Evolutionary conservation across 2,113 vertebrate species (phyloP).

Genomic region (Xiphophorus couchianus): DNA sequence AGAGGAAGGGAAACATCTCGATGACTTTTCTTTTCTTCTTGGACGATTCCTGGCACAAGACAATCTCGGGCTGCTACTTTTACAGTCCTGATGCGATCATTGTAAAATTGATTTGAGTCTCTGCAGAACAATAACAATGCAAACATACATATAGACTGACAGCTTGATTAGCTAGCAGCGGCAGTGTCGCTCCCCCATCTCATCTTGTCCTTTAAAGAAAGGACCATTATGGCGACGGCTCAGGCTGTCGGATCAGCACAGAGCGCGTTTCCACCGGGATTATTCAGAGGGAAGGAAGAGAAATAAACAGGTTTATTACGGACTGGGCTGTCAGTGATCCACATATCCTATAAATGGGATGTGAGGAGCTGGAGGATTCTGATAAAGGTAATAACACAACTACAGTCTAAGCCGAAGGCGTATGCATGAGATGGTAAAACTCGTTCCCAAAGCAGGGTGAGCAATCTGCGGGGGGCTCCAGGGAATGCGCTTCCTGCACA

Average conservation of each 20-base stretch:
- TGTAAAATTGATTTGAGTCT: constrained; percentile 54
- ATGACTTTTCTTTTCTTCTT: constrained; percentile 1
- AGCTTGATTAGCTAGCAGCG: constrained; percentile 49
- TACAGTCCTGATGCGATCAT: constrained; percentile 32
- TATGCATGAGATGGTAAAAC: constrained; percentile 20
- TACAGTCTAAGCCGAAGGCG: constrained; percentile 12
- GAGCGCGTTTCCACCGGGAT: constrained; percentile 23
- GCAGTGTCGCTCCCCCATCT: constrained; percentile 28
- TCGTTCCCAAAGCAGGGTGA: constrained; percentile 13
- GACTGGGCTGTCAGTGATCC: constrained; percentile 53
- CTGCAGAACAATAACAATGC: constrained; percentile 30
- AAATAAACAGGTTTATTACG: constrained; percentile 52
- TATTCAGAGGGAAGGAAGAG: constrained; percentile 31
- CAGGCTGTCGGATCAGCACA: neutral
- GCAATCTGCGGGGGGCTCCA: constrained; percentile 36
- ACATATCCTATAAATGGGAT: constrained; percentile 54
- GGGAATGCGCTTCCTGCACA: constrained; percentile 15
- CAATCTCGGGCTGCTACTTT: constrained; percentile 28
- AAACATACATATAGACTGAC: constrained; percentile 13
- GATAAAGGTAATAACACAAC: constrained; percentile 49
- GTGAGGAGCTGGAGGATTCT: constrained; percentile 36
- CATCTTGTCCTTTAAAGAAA: constrained; percentile 40
- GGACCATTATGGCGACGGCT: constrained; percentile 14
- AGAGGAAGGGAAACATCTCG: neutral
- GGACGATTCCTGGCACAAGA: constrained; percentile 1